Evolutionary conservation across 2,888 invertebrate species (phyloP).

Genomic region (Idaea straminata): DNA sequence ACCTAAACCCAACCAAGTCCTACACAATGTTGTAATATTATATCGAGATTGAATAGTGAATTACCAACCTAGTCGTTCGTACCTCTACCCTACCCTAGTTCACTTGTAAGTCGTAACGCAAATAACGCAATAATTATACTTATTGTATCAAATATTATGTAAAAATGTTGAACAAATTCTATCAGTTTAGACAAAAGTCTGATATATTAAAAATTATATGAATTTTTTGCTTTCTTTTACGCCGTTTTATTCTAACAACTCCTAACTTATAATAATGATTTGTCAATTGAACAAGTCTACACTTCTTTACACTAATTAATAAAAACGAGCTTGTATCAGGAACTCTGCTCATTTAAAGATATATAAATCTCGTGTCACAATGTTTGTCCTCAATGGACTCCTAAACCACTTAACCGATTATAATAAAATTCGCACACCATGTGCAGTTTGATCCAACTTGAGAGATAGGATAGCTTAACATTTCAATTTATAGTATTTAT

Average conservation of each 20-base stretch:
- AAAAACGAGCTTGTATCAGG: too few relatives aligned
- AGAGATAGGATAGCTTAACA: too few relatives aligned
- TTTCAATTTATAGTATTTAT: too few relatives aligned
- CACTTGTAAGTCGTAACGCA: constrained; percentile 40
- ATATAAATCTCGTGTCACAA: too few relatives aligned
- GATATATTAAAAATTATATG: constrained; percentile 59
- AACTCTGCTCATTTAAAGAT: too few relatives aligned
- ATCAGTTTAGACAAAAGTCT: constrained; percentile 73
- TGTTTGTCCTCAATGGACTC: too few relatives aligned
- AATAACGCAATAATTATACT: constrained; percentile 13
- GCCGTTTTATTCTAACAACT: constrained; percentile 29
- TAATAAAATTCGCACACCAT: too few relatives aligned
- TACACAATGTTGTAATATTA: not conserved
- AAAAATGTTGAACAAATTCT: constrained; percentile 57
- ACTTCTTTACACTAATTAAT: too few relatives aligned
- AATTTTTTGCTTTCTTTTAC: constrained; percentile 65
- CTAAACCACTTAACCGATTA: too few relatives aligned
- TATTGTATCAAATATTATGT: constrained; percentile 39
- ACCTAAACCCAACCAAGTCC: not conserved
- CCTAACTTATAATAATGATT: not conserved
- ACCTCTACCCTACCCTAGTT: constrained; percentile 40
- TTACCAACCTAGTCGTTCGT: not conserved
- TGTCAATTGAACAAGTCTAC: too few relatives aligned
- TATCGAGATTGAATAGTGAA: not conserved
- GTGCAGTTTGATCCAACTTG: too few relatives aligned